Conservation (phyloP, 2,888 invertebrate genomes). For the Baccha elongata region DNA sequence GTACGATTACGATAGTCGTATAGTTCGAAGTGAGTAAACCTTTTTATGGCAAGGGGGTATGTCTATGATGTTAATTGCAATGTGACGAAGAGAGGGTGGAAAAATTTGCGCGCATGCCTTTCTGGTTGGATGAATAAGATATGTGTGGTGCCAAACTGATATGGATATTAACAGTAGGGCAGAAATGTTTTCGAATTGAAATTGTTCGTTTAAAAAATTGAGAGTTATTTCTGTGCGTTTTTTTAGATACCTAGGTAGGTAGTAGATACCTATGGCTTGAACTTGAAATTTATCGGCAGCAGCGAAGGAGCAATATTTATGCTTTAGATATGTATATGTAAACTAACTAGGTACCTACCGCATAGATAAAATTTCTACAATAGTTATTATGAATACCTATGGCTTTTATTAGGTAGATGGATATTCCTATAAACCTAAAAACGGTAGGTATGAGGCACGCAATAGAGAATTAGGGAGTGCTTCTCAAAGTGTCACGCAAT, state of each 20-base stretch:
- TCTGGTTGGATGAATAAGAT: conserved; percentile 72
- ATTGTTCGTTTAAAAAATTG: neutral
- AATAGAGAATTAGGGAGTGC: neutral
- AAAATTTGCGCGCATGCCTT: conserved; percentile 71
- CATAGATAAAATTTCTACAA: no score
- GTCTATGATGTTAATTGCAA: conserved; percentile 70
- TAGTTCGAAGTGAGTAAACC: conserved; percentile 39
- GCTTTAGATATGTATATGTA: no score
- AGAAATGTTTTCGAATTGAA: conserved; percentile 37
- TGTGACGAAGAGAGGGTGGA: conserved; percentile 57
- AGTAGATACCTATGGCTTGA: no score
- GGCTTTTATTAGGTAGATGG: no score
- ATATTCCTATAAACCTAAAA: no score
- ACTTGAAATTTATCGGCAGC: neutral
- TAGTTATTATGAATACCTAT: no score
- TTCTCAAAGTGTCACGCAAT: neutral
- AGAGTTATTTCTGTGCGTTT: neutral
- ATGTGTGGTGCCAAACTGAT: conserved; percentile 58
- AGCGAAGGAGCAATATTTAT: no score
- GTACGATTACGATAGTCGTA: conserved; percentile 35
- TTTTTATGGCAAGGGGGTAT: conserved; percentile 27
- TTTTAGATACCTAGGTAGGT: neutral
- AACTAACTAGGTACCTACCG: no score
- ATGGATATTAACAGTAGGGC: conserved; percentile 51
- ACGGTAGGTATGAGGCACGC: neutral